Evolutionary conservation across 2,113 vertebrate genomes (phyloP), one percentile per base, ranked within the genome.

Genomic region (Alexandromys fortis): DNA sequence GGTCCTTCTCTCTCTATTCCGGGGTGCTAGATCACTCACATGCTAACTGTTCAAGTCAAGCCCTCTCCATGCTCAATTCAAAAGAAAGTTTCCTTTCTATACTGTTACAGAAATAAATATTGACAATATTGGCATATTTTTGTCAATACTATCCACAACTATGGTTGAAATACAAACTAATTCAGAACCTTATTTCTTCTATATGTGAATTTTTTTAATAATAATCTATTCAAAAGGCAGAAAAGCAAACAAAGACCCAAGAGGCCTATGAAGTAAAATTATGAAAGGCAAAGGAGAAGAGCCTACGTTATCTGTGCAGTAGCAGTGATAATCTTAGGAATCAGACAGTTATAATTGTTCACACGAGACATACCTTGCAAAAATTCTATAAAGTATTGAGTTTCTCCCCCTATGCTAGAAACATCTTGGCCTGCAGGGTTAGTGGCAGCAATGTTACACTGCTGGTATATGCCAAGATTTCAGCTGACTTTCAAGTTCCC

Each of bases 91-190:
- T 24, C 30, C 42, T 67, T 55, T 77, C 55, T 49, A 28, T 90
- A 83, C 52, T 82, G 86, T 79, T 83, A 91, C 70, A 95, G 81
- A 95, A 78, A 68, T 85, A 13, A 65, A 17, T n/a, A 30, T 12
- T 87, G 14, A 76, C 92, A 17, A 26, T 21, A 70, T 19, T 95
- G 38, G 52, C 63, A 4, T n/a, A 88, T 88, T 85, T 81, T 58
- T 91, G 65, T 52, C 22, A 85, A 92, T 89, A 88, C 63, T 85
- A 86, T 88, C 81, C 8, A 33, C 42, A 96, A 79, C 7, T 86
- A 4, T 90, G 52, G 5, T 0, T 75, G 26, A 58, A 90, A 67
- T 45, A 3, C 7, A 65, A 89, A 92, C 91, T 90, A 89, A 77
- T 96, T 72, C 28, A 81, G 76, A 82, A 91, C 61, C 95, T 82